Evolutionary conservation across 2,888 invertebrate species (phyloP).

Genomic region (Tricholauxania praeusta): DNA sequence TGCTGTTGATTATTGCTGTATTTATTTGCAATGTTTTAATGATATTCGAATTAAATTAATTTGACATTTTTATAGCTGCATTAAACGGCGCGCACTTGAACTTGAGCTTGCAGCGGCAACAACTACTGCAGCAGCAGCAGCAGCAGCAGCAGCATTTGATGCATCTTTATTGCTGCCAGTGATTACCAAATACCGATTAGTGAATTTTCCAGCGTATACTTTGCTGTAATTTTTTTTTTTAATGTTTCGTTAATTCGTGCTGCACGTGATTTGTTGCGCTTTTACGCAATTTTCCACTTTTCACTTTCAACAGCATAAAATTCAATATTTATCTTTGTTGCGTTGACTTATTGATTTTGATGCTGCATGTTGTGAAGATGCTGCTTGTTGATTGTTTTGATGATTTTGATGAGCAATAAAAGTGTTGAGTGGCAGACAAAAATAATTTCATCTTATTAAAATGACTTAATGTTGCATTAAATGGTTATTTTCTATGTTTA

Average conservation of each 20-base stretch:
- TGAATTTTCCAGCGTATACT: no score
- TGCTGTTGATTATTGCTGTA: no score
- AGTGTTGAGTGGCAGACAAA: not conserved
- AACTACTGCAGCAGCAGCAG: not conserved
- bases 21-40: no score
- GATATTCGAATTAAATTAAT: no score
- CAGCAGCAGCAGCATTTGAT: not conserved
- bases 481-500: no score
- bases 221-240: no score
- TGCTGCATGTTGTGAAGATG: not conserved
- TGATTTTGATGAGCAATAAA: not conserved
- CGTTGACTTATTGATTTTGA: not conserved
- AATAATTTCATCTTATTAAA: not conserved
- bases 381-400: not conserved
- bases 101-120: not conserved
- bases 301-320: constrained; percentile 8
- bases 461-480: not conserved
- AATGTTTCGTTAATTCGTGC: no score
- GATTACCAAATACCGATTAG: no score
- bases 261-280: not conserved
- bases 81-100: constrained; percentile 1
- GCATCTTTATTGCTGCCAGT: constrained; percentile 4
- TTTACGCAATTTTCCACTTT: constrained; percentile 7
- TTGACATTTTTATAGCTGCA: no score
- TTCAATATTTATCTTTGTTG: not conserved